These are phyloP conservation scores for Poeciliopsis gracilis DNA, from an alignment of 2,797 vertebrate genomes.

Conservation along the genomic window DNA sequence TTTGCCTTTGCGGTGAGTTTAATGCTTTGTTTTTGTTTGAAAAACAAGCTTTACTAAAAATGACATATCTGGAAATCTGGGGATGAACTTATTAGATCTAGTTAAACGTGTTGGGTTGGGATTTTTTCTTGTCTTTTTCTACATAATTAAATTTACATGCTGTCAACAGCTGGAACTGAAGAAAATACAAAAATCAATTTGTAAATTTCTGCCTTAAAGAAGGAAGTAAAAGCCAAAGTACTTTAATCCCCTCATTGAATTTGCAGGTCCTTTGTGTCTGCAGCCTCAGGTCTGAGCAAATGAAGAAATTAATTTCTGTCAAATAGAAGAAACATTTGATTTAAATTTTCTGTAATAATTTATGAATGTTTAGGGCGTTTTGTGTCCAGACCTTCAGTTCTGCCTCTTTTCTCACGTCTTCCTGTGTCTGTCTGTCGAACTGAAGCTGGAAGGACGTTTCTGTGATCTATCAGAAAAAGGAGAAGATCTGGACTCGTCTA, in stretches of 20 bases:
- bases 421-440: conserved; percentile 7
- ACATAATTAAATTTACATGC: neutral
- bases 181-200: neutral
- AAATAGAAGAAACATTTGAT: neutral
- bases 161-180: neutral
- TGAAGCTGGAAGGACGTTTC: conserved; percentile 79
- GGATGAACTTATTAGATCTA: neutral
- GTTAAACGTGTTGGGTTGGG: neutral
- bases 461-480: conserved; percentile 56
- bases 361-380: neutral
- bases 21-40: neutral
- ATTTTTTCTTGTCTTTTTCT: neutral
- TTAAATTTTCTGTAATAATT: neutral
- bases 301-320: neutral
- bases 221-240: neutral
- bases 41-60: neutral
- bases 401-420: neutral
- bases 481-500: conserved; percentile 35
- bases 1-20: conserved; percentile 85
- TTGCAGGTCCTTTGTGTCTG: neutral
- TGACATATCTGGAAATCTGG: neutral
- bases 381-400: neutral
- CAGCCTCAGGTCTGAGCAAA: neutral
- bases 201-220: neutral
- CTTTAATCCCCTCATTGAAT: neutral